Evolutionary conservation across 1,140 invertebrate genomes (phyloP), one percentile per base, ranked within the genome.

Genomic region (Probaryconus sp.): DNA sequence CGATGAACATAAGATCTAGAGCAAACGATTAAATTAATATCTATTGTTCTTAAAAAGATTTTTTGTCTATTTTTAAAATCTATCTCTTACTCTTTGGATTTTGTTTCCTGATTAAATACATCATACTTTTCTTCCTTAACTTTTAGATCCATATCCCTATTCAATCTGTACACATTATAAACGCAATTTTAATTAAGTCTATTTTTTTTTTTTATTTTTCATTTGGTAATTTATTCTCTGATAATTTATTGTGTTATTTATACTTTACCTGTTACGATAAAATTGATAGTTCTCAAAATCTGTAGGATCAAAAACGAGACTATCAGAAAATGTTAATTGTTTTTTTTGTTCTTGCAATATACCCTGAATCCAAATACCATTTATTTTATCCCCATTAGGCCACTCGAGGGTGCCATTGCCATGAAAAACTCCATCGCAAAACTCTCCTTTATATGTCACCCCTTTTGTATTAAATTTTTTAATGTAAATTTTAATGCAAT

Each of bases 371-470:
- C 89, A 91, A 7, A 76, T 79, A 3, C 89, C 89, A 2, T 85
- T 81, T 2, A 91, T 60, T 6, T 79, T 80, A 1, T 81, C 82
- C 3, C 88, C 87, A 38, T 79, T 78, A 0, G 88, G 86, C 76
- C 89, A 91, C 17, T 77, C 71, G 9, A 90, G 73, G 2, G 84
- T 85, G 2, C 90, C 90, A 0, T 64, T 45, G 6, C 90, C 90
- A 48, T 91, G 88, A 79, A 90, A 90, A 83, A 87, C 84, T 1
- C 88, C 89, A 37, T 90, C 85, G 26, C 85, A 82, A 50, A 90
- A 87, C 37, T 88, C 79, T n/a, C 90, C 90, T 56, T 89, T 84
- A 55, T 90, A 90, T 17, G 84, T 79, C 0, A 88, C 86, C 26
- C 43, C 13, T 61, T 33, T 67, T 30, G 28, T 21, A 51, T 31